These are phyloP conservation scores for Rhadinocentrus ornatus DNA, from an alignment of 2,797 vertebrate species.

Conservation along the genomic window DNA sequence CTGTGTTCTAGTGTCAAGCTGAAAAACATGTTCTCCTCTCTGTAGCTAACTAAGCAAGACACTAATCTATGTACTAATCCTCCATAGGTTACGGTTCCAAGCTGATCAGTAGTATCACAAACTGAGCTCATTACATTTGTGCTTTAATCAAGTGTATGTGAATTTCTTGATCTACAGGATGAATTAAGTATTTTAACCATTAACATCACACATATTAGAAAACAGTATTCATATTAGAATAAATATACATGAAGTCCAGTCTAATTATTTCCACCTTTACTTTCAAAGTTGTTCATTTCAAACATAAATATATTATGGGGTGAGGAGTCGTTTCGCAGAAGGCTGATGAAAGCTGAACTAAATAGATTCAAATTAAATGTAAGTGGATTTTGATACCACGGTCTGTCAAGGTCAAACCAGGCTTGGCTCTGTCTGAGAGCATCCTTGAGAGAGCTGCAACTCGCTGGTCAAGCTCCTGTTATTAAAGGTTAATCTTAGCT, in stretches of 20 bases:
- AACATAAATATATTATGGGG: conserved; percentile 49
- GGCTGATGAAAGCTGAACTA: conserved; percentile 68
- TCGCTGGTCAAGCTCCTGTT: conserved; percentile 35
- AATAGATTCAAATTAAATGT: conserved; percentile 71
- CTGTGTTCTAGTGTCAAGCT: not conserved
- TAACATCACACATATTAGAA: not conserved
- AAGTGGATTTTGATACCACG: conserved; percentile 69
- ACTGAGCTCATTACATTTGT: not conserved
- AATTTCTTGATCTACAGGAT: not conserved
- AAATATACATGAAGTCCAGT: not conserved
- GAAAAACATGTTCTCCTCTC: not conserved
- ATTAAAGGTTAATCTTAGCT: conserved; percentile 62
- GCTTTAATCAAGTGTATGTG: not conserved
- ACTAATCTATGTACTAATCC: conserved; percentile 6
- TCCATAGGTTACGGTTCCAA: not conserved
- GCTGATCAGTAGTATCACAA: conserved; percentile 5
- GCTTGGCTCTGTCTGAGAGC: conserved; percentile 15
- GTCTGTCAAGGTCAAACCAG: conserved; percentile 64
- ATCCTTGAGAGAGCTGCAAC: conserved; percentile 22
- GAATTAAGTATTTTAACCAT: not conserved
- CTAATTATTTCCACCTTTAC: not conserved
- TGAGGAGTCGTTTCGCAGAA: conserved; percentile 52
- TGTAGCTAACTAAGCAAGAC: not conserved
- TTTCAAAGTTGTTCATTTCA: conserved; percentile 26
- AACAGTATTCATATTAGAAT: not conserved